Percentiles rank a stretch among this genome's conserved stretches.
Evolutionary conservation across 2,113 vertebrate genomes (phyloP).

Genomic region (Periophthalmodon schlosseri): DNA sequence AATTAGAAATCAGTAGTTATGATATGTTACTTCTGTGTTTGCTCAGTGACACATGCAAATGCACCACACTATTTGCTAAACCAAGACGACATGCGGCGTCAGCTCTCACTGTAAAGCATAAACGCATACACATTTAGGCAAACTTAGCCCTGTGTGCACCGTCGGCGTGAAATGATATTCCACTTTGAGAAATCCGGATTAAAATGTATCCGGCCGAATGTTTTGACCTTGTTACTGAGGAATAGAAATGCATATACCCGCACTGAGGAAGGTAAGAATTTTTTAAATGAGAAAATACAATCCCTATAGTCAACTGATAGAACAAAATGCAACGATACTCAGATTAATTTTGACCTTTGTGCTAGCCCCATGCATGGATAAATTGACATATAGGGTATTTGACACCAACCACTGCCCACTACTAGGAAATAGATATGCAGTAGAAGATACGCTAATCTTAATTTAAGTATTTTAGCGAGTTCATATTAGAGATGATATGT

Average conservation of each 20-base stretch:
- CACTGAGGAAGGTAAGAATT: constrained; percentile 40
- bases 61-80: constrained; percentile 27
- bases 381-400: background rate
- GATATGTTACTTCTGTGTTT: background rate
- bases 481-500: constrained; percentile 7
- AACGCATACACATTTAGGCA: constrained; percentile 36
- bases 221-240: constrained; percentile 75
- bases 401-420: background rate
- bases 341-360: background rate
- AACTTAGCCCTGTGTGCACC: constrained; percentile 56
- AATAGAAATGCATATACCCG: constrained; percentile 41
- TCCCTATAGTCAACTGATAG: background rate
- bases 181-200: constrained; percentile 79
- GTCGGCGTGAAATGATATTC: constrained; percentile 75
- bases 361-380: background rate
- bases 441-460: no score
- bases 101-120: constrained; percentile 31
- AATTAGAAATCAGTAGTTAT: background rate
- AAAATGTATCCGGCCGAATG: constrained; percentile 75
- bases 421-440: no score
- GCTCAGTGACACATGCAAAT: constrained; percentile 39
- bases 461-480: constrained; percentile 27
- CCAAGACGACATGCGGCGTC: constrained; percentile 14
- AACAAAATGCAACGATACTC: background rate
- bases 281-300: constrained; percentile 1